Conservation (phyloP, 2,113 vertebrate species). For the Oryzias celebensis region DNA sequence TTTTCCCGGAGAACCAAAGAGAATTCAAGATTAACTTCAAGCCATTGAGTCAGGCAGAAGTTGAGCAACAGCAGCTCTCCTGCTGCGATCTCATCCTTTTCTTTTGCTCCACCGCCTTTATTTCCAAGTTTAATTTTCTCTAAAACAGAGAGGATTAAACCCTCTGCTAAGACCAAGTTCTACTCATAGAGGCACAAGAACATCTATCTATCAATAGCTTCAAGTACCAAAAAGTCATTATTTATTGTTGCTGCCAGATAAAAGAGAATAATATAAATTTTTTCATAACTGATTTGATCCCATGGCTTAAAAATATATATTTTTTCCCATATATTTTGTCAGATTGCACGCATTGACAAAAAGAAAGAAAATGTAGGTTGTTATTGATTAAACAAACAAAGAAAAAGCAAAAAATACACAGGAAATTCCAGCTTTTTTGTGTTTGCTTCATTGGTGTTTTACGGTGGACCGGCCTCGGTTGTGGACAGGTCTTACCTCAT, state of each 20-base stretch:
- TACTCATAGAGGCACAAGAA: constrained; percentile 51
- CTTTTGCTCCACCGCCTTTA: constrained; percentile 28
- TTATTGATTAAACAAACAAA: constrained; percentile 38
- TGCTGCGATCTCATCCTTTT: constrained; percentile 62
- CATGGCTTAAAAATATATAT: not conserved
- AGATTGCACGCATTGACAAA: constrained; percentile 18
- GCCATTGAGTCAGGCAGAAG: constrained; percentile 54
- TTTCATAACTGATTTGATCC: not conserved
- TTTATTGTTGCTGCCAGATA: not conserved
- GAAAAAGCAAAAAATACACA: constrained; percentile 55
- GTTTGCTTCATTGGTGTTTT: constrained; percentile 67
- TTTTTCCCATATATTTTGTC: not conserved
- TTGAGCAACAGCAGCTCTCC: constrained; percentile 64
- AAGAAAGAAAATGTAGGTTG: constrained; percentile 22
- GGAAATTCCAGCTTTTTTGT: constrained; percentile 67
- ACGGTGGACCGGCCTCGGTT: constrained; percentile 42
- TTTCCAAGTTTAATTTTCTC: constrained; percentile 32
- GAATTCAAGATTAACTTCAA: constrained; percentile 65
- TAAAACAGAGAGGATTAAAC: constrained; percentile 37
- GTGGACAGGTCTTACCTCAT: constrained; percentile 39
- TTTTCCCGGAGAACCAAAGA: constrained; percentile 37
- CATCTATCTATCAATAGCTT: constrained; percentile 12
- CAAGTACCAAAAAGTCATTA: not conserved
- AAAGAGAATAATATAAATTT: not conserved
- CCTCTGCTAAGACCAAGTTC: constrained; percentile 45